Evolutionary conservation across 64 coral and sea anemone genomes (phyloP), one percentile per base, ranked within the genome.

Genomic region (Hydrozoanthus tunicans): DNA sequence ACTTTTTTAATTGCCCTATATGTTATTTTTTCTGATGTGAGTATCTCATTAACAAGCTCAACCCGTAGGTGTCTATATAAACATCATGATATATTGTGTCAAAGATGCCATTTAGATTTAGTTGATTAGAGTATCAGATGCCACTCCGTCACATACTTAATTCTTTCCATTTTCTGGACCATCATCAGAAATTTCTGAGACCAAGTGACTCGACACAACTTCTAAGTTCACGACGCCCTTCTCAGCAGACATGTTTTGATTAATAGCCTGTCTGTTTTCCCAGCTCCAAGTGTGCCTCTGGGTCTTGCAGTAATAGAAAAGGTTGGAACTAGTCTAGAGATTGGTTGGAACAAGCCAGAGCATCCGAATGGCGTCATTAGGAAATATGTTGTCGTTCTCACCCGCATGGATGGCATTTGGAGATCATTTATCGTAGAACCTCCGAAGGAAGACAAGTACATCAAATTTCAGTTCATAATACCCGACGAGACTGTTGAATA

Each of bases 351-450:
- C 14, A 89, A 83, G 71, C 95, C 95, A 8, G 79, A 94, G 53
- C 77, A 88, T 51, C 89, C 89, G 20, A 96, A 96, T 62, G 95
- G 95, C 8, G 83, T 91, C 77, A 94, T 96, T 11, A 78, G 90
- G 1, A 96, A 96, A 90, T 96, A 96, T 65, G 73, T 89, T 4
- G 57, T 96, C 3, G 90, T 92, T 15, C 76, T 94, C 64, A 73
- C 70, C 54, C 68, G 93, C 15, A 13, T 9, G 11, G 69, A 96
- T 23, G 92, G 92, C 11, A 73, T 59, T 4, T 90, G 68, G 73
- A 62, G 82, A 51, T 90, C 93, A 4, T 94, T 90, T 55, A 94
- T 90, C 52, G 58, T 82, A 10, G 53, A 90, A 5, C 76, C 88
- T 56, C 26, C 56, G 9, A 43, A 77, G 20, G 86, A 90, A 17